Base-by-base conservation (phyloP, 2,113 vertebrate species). In the Ctenomys sociabilis region DNA sequence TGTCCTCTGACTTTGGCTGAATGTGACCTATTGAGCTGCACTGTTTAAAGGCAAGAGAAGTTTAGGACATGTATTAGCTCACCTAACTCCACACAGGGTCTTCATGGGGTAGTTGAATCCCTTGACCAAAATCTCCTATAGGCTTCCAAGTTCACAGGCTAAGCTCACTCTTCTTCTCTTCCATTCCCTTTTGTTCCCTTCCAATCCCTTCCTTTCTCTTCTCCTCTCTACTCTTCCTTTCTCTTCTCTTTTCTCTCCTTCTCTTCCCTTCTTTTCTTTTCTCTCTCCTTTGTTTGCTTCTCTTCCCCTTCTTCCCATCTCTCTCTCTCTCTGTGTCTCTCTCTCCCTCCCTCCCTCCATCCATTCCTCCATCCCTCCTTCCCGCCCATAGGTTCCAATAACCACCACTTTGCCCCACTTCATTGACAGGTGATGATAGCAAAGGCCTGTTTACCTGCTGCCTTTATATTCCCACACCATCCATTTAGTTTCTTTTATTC, bases 171-270 rank as follows among this genome's bases (percentile, higher is more conserved):
- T 10, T 22, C 30, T 26, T 43, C 35, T 43, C 72, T 30, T 30
- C 4, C 13, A 22, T 17, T 22, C 37, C 10, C 5, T 19, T 35
- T 11, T 30, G 24, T 9, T 1, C 3, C 43, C 7, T 4, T 61
- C 49, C 10, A 5, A 7, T 49, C 49, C 49, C 10, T 54, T 64
- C 11, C 9, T 1, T 7, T n/a, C 28, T 52, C 9, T 5, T 0
- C 5, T 45, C 4, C 2, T 17, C 12, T 35, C 14, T 35, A 7
- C 64, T 35, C 16, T 14, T 7, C 3, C 13, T 7, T 16, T 9
- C 32, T 16, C 5, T 7, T 35, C 30, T 35, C 13, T 12, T 4
- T 19, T 30, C 14, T 19, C 13, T 35, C 64, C 10, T 32, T 13
- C 14, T 14, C 4, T 13, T 13, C 1, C 12, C 12, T 32, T 5